Percentiles rank a stretch among this genome's conserved stretches.
phyloP scores from a whole-genome alignment of 2,888 invertebrate genomes.

The Chymomyza amoena region DNA sequence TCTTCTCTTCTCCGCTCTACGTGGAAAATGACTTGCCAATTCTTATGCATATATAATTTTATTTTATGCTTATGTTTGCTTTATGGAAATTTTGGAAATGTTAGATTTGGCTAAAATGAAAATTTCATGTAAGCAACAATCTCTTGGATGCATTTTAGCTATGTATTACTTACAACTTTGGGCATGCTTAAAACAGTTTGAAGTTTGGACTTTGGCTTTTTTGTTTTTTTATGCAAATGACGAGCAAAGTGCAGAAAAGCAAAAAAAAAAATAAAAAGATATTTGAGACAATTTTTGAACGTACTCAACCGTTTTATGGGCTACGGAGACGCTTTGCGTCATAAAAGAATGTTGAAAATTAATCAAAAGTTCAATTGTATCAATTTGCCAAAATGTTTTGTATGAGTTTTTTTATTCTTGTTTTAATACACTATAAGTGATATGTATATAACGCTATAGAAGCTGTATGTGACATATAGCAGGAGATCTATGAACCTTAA shows the following conservation, averaged over 20 bases:
- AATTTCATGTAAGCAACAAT: conserved; percentile 21
- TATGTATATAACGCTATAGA: too few relatives aligned
- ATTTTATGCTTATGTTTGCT: conserved; percentile 68
- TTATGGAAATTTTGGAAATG: conserved; percentile 56
- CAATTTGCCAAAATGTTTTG: conserved; percentile 42
- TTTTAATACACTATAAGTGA: neutral
- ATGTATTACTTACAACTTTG: neutral
- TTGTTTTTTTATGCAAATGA: conserved; percentile 54
- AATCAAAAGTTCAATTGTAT: conserved; percentile 63
- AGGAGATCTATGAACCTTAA: too few relatives aligned
- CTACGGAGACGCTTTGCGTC: neutral
- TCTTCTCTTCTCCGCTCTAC: neutral
- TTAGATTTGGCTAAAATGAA: conserved; percentile 61
- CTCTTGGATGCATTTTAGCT: neutral
- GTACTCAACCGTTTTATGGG: conserved; percentile 6
- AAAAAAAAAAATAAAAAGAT: conserved; percentile 33
- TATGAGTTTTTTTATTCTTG: neutral
- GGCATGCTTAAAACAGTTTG: neutral
- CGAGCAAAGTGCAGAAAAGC: conserved; percentile 29
- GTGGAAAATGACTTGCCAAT: conserved; percentile 52
- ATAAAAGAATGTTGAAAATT: conserved; percentile 29
- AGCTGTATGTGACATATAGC: too few relatives aligned
- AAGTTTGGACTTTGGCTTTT: neutral
- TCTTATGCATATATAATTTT: conserved; percentile 67
- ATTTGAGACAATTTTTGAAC: conserved; percentile 22